These are phyloP conservation scores for Bambusicola thoracicus DNA, from an alignment of 2,113 vertebrate genomes.

Conservation along the genomic window DNA sequence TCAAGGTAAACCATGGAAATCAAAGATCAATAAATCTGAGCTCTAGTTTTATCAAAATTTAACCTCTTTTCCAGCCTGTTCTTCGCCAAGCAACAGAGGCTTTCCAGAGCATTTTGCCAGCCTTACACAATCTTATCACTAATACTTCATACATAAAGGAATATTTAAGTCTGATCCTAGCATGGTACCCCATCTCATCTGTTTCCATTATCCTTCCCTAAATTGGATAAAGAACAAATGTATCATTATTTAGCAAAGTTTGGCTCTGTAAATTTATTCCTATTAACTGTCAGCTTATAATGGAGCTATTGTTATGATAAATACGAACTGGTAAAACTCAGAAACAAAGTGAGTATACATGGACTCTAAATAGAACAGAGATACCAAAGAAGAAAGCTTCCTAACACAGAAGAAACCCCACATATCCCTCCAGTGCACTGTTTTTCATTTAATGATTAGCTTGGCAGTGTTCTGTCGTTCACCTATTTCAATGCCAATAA, in stretches of 20 bases:
- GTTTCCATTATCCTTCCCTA: background rate
- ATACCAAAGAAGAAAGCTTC: background rate
- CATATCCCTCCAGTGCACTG: accelerated
- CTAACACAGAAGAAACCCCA: background rate
- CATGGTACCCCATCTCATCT: background rate
- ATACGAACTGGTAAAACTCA: background rate
- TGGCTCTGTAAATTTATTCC: background rate
- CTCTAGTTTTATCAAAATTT: background rate
- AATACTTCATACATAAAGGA: background rate
- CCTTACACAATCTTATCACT: background rate
- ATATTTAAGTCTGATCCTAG: background rate
- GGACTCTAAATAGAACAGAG: background rate
- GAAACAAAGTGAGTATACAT: background rate
- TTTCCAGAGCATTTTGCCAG: background rate
- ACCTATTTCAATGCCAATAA: accelerated
- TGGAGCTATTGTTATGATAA: background rate
- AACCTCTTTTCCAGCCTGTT: background rate
- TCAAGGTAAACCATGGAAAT: background rate
- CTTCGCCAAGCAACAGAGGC: background rate
- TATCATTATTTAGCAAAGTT: background rate
- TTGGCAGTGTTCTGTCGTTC: background rate
- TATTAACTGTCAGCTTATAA: background rate
- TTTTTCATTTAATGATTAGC: background rate
- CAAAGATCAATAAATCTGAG: background rate
- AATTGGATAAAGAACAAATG: background rate